phyloP scores from a whole-genome alignment of 2,888 invertebrate genomes.

The Folsomia candida region DNA sequence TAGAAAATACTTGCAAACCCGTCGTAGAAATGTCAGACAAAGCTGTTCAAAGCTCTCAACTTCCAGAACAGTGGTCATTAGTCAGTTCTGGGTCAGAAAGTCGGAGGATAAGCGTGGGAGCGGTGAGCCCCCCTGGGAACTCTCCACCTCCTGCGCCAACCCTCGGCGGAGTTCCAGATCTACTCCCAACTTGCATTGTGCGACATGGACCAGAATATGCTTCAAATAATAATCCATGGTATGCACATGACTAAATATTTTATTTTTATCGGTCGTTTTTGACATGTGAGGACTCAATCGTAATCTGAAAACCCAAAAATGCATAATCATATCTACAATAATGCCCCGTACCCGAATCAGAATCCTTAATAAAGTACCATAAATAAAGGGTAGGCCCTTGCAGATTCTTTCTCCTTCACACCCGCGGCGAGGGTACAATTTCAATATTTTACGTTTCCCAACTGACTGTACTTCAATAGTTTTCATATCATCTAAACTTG shows the following conservation, averaged over 20 bases:
- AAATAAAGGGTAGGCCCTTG: no score
- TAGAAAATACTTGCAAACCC: slow-evolving; percentile 36
- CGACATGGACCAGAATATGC: slow-evolving; percentile 40
- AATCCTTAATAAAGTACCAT: no score
- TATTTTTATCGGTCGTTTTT: no score
- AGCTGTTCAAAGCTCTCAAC: slow-evolving; percentile 48
- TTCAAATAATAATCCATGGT: slow-evolving; percentile 45
- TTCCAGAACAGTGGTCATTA: slow-evolving; percentile 50
- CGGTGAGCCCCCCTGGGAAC: slow-evolving; percentile 46
- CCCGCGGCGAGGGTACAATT: no score
- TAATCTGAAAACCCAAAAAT: no score
- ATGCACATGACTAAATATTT: slow-evolving; percentile 5
- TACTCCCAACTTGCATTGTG: slow-evolving; percentile 48
- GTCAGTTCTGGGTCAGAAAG: slow-evolving; percentile 47
- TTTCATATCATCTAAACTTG: no score
- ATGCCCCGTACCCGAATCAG: no score
- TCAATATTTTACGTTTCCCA: no score
- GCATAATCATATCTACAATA: no score
- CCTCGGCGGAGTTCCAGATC: slow-evolving; percentile 47
- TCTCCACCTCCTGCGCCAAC: slow-evolving; percentile 47
- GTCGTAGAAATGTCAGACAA: slow-evolving; percentile 50
- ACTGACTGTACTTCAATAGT: no score
- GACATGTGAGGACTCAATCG: no score
- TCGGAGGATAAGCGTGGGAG: slow-evolving; percentile 43
- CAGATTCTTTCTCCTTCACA: no score